phyloP scores from a whole-genome alignment of 2,797 vertebrate genomes.

The Yasuhikotakia modesta region DNA sequence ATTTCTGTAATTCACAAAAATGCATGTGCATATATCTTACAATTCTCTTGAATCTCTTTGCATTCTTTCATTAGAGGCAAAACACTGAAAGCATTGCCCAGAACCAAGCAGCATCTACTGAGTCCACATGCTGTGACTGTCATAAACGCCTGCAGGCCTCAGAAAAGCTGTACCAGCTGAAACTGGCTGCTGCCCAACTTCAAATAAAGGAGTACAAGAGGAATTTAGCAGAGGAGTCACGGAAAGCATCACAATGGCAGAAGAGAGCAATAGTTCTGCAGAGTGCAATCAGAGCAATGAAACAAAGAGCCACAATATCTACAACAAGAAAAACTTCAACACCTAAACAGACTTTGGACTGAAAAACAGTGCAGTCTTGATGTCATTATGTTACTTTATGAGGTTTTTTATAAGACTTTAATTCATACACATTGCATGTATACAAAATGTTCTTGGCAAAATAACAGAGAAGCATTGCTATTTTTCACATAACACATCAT shows the following conservation, averaged over 20 bases:
- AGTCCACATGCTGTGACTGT: slow-evolving; percentile 29
- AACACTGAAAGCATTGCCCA: slow-evolving; percentile 4
- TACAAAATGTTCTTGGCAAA: slow-evolving; percentile 39
- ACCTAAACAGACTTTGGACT: slow-evolving; percentile 1
- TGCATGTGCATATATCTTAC: too few relatives aligned
- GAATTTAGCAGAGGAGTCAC: slow-evolving; percentile 46
- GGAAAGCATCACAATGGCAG: slow-evolving; percentile 47
- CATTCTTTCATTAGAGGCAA: slow-evolving; percentile 9
- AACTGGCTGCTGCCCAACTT: slow-evolving; percentile 43
- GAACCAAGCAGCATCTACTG: background rate
- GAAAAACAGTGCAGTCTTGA: background rate
- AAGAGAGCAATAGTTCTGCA: slow-evolving; percentile 50
- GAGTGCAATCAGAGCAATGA: slow-evolving; percentile 49
- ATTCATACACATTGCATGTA: slow-evolving; percentile 45
- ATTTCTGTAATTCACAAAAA: too few relatives aligned
- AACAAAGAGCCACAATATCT: slow-evolving; percentile 3
- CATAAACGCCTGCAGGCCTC: slow-evolving; percentile 16
- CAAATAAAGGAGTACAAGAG: slow-evolving; percentile 48
- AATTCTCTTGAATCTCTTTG: background rate
- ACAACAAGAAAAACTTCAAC: slow-evolving; percentile 20
- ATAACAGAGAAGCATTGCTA: slow-evolving; percentile 9
- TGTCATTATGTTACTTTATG: too few relatives aligned
- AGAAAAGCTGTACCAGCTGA: slow-evolving; percentile 45
- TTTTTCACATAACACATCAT: slow-evolving; percentile 16
- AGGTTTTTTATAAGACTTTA: slow-evolving; percentile 6